These are phyloP conservation scores for Eupeodes latifasciatus DNA, from an alignment of 2,888 invertebrate species.

Conservation along the genomic window DNA sequence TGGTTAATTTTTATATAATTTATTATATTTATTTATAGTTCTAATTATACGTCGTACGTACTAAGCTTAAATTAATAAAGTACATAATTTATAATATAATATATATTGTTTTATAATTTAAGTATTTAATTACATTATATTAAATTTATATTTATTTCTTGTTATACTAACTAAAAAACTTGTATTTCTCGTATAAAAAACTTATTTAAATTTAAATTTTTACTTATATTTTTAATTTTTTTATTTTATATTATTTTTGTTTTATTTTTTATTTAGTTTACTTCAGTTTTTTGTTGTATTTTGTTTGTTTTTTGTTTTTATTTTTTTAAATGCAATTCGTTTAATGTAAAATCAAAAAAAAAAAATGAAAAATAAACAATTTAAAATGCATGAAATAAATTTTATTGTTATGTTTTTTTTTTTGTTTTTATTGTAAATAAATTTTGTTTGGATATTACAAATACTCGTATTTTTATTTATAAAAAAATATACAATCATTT, in stretches of 20 bases:
- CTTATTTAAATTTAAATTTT: conserved; percentile 66
- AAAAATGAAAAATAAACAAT: conserved; percentile 26
- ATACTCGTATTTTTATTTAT: conserved; percentile 19
- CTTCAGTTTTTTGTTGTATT: conserved; percentile 30
- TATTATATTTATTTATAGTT: conserved; percentile 15
- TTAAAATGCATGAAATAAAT: conserved; percentile 69
- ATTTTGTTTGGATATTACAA: background rate
- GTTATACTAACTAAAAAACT: conserved; percentile 77
- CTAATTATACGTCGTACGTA: conserved; percentile 1
- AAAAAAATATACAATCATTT: conserved; percentile 30
- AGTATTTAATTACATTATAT: conserved; percentile 54
- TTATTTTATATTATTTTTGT: conserved; percentile 29
- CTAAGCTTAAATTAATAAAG: background rate
- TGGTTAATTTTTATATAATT: conserved; percentile 40
- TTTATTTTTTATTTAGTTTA: conserved; percentile 36
- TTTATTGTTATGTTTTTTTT: background rate
- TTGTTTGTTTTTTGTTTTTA: conserved; percentile 39
- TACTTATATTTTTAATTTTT: conserved; percentile 32
- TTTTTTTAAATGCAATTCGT: conserved; percentile 71
- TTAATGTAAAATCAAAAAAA: conserved; percentile 15
- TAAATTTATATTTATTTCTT: conserved; percentile 59
- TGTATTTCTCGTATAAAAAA: conserved; percentile 77
- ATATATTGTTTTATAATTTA: conserved; percentile 46
- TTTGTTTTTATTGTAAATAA: conserved; percentile 24
- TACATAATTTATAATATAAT: conserved; percentile 35